Evolutionary conservation across 2,113 vertebrate species (phyloP).

Genomic region (Phalacrocorax brasilianus): DNA sequence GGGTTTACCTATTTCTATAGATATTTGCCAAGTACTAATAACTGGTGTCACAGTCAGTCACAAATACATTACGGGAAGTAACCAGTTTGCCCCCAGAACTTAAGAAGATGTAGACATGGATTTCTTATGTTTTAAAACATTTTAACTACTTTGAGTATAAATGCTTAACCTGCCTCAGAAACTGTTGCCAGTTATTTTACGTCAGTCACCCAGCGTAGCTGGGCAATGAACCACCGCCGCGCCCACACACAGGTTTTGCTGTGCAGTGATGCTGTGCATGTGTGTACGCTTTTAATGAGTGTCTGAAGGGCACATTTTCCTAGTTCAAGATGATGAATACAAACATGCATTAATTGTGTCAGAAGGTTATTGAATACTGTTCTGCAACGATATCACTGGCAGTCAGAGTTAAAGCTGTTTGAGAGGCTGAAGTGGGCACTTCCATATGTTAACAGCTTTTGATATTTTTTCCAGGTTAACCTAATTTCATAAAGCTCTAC

Average conservation of each 20-base stretch:
- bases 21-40: neutral
- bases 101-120: neutral
- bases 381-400: neutral
- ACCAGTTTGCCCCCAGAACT: neutral
- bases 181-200: neutral
- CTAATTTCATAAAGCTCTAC: neutral
- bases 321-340: neutral
- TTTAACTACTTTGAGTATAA: neutral
- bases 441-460: neutral
- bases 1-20: neutral
- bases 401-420: neutral
- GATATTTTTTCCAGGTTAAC: neutral
- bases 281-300: neutral
- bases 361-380: neutral
- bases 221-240: neutral
- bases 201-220: fast-evolving
- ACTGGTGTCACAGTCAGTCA: neutral
- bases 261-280: neutral
- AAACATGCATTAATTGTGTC: neutral
- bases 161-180: neutral
- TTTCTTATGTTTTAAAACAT: neutral
- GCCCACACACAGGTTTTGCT: neutral
- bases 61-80: neutral
- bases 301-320: neutral
- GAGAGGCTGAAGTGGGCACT: neutral